phyloP scores from a whole-genome alignment of 1,140 invertebrate genomes.

The Drosophila pseudoobscura region DNA sequence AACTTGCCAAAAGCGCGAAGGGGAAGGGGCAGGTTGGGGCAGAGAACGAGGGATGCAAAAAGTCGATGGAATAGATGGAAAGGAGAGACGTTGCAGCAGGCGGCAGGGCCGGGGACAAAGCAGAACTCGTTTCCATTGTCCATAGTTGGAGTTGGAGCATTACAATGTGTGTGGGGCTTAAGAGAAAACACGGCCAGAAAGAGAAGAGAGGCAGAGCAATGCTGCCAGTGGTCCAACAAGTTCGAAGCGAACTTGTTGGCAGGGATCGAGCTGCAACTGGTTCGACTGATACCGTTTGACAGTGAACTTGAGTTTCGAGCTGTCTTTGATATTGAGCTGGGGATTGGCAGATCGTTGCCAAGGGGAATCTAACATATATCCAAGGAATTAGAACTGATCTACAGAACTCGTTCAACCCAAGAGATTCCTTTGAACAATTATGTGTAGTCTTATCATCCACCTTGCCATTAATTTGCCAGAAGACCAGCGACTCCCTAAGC shows the following conservation, averaged over 20 bases:
- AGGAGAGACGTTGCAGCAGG: slow-evolving; percentile 9
- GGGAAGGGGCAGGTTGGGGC: too few relatives aligned
- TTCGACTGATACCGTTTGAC: slow-evolving; percentile 49
- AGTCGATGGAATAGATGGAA: slow-evolving; percentile 13
- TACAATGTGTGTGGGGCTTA: slow-evolving; percentile 23
- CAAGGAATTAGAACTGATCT: too few relatives aligned
- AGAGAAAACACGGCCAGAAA: slow-evolving; percentile 22
- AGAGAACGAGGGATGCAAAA: too few relatives aligned
- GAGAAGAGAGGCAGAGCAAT: slow-evolving; percentile 25
- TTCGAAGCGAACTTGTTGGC: slow-evolving; percentile 22
- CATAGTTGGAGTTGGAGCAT: slow-evolving; percentile 63
- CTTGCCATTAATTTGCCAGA: neutral
- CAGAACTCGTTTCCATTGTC: slow-evolving; percentile 77
- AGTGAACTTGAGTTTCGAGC: slow-evolving; percentile 60
- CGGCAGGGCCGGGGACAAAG: slow-evolving; percentile 15
- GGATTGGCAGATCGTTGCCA: neutral
- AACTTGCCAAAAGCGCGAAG: slow-evolving; percentile 56
- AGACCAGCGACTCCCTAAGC: neutral
- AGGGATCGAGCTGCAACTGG: slow-evolving; percentile 29
- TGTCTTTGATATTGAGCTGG: slow-evolving; percentile 36
- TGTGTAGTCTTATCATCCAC: neutral
- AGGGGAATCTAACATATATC: neutral
- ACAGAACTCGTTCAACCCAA: too few relatives aligned
- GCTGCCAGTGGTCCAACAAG: too few relatives aligned
- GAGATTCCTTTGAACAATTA: slow-evolving; percentile 2